Evolutionary conservation across 2,113 vertebrate genomes (phyloP).

Genomic region (Eulemur macaco): DNA sequence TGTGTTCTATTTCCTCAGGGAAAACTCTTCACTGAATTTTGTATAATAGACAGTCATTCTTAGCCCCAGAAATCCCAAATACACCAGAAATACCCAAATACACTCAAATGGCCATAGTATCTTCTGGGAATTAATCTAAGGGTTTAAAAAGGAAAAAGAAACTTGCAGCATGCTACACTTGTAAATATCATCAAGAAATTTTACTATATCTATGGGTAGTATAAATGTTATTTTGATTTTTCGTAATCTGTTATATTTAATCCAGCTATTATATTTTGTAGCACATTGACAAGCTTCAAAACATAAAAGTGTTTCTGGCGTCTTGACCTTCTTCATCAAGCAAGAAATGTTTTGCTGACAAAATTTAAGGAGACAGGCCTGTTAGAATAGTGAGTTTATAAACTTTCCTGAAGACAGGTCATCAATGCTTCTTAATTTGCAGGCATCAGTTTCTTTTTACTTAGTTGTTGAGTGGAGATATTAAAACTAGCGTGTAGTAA

Average conservation of each 20-base stretch:
- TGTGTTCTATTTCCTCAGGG: neutral
- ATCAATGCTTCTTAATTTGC: neutral
- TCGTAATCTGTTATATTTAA: neutral
- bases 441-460: slow-evolving; percentile 6
- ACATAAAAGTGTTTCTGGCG: neutral
- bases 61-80: neutral
- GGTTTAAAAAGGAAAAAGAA: neutral
- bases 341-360: neutral
- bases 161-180: neutral
- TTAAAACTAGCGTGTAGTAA: neutral
- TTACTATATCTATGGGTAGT: neutral
- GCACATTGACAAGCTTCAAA: neutral
- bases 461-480: slow-evolving; percentile 5
- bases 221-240: slow-evolving; percentile 30
- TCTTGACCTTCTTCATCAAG: neutral
- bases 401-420: neutral
- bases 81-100: neutral
- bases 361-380: neutral
- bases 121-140: neutral
- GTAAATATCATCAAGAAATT: neutral
- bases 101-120: neutral
- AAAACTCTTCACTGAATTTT: slow-evolving; percentile 6
- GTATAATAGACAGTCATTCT: neutral
- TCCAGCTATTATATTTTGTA: neutral
- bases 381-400: neutral